Percentiles rank a stretch among this genome's conserved stretches.
Conservation (phyloP, 2,797 vertebrate species). For the Xerus rutilus region DNA sequence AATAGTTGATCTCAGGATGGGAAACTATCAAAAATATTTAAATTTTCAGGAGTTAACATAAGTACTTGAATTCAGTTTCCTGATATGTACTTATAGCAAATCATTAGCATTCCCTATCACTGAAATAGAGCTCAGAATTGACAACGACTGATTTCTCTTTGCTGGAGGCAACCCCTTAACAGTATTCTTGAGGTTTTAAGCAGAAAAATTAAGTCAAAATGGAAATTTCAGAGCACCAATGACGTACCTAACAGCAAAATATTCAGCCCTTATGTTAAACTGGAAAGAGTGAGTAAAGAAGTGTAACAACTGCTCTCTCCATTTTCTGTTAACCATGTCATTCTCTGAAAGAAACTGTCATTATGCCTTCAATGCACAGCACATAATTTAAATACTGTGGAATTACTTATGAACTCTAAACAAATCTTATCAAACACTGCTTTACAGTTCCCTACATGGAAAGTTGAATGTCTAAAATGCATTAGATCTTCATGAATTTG, state of each 20-base stretch:
- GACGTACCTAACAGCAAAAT: background rate
- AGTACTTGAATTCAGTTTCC: constrained; percentile 31
- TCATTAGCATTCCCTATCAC: constrained; percentile 20
- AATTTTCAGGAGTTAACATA: background rate
- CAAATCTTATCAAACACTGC: background rate
- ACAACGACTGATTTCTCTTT: constrained; percentile 59
- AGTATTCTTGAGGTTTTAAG: constrained; percentile 70
- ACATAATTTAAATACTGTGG: background rate
- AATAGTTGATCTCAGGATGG: background rate
- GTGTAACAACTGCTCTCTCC: constrained; percentile 72
- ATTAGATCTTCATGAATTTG: background rate
- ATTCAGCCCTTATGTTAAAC: constrained; percentile 58
- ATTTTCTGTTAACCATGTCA: constrained; percentile 18
- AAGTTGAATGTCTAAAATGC: background rate
- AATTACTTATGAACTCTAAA: constrained; percentile 25
- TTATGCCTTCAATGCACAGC: background rate
- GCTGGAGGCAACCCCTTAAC: background rate
- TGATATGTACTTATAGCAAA: background rate
- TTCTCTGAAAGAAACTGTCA: background rate
- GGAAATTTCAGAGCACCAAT: constrained; percentile 68
- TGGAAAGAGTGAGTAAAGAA: constrained; percentile 72
- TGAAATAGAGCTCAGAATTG: constrained; percentile 16
- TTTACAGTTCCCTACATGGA: background rate
- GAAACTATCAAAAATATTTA: background rate
- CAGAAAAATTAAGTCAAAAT: constrained; percentile 76